phyloP scores from a whole-genome alignment of 1,140 invertebrate genomes.

The Tetragnatha versicolor region DNA sequence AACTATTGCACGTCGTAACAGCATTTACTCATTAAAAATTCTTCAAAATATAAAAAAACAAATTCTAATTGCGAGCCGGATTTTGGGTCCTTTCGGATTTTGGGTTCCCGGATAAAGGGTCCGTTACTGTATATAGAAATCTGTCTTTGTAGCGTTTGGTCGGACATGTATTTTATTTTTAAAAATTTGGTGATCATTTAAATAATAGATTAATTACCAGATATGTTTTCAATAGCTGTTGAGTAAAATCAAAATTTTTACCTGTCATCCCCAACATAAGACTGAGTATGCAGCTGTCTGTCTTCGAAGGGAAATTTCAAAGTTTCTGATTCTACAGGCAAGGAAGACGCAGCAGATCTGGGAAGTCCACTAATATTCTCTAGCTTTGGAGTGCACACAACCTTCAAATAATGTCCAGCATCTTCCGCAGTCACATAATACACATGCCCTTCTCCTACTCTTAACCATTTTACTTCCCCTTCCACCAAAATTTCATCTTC shows the following conservation, averaged over 20 bases:
- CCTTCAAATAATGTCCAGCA: slow-evolving; percentile 73
- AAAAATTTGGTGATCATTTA: too few relatives aligned
- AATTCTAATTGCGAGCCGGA: too few relatives aligned
- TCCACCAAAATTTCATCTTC: slow-evolving; percentile 1
- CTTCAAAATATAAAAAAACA: too few relatives aligned
- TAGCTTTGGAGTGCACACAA: slow-evolving; percentile 69
- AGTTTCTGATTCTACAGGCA: slow-evolving; percentile 74
- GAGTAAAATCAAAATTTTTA: not conserved
- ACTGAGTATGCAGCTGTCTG: slow-evolving; percentile 69
- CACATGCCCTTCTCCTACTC: slow-evolving; percentile 68
- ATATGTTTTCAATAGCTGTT: too few relatives aligned
- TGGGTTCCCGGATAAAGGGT: too few relatives aligned
- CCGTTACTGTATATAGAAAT: too few relatives aligned
- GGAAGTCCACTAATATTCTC: slow-evolving; percentile 14
- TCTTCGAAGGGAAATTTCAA: slow-evolving; percentile 80
- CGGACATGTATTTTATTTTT: too few relatives aligned
- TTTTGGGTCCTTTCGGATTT: too few relatives aligned
- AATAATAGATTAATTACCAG: too few relatives aligned
- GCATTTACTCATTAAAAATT: too few relatives aligned
- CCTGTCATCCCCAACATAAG: slow-evolving; percentile 14
- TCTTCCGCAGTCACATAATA: slow-evolving; percentile 70
- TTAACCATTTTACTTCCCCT: slow-evolving; percentile 63
- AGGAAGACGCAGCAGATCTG: slow-evolving; percentile 69
- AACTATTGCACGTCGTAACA: too few relatives aligned
- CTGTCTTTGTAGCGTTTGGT: too few relatives aligned